phyloP scores from a whole-genome alignment of 1,140 invertebrate genomes.

The Lithobius niger region DNA sequence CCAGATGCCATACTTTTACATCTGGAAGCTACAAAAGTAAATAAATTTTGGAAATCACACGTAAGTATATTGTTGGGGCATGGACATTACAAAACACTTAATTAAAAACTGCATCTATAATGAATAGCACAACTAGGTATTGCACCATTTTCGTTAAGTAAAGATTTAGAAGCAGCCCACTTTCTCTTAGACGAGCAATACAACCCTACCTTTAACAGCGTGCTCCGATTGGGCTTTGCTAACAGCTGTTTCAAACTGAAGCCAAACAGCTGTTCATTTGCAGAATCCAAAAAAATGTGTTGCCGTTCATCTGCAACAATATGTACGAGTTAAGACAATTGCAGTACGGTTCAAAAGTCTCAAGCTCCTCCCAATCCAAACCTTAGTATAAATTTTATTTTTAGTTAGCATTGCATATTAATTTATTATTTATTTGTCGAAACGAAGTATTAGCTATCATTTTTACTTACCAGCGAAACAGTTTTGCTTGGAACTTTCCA shows the following conservation, averaged over 20 bases:
- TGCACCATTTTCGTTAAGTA: background rate
- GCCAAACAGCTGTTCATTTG: constrained; percentile 61
- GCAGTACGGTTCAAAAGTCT: too few species aligned
- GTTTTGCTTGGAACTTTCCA: constrained; percentile 55
- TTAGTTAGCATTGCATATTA: too few species aligned
- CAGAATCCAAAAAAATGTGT: constrained; percentile 52
- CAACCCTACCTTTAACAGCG: constrained; percentile 35
- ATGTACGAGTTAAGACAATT: constrained; percentile 8
- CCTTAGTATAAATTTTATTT: too few species aligned
- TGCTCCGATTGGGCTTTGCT: constrained; percentile 39
- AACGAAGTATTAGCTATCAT: too few species aligned
- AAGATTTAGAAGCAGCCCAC: too few species aligned
- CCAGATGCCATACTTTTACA: too few species aligned
- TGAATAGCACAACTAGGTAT: background rate
- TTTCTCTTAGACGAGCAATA: too few species aligned
- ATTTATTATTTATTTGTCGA: background rate
- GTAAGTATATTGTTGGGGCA: too few species aligned
- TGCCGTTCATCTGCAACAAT: constrained; percentile 43
- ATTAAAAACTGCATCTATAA: too few species aligned
- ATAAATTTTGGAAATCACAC: too few species aligned
- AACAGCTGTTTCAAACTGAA: constrained; percentile 63
- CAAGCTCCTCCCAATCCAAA: too few species aligned
- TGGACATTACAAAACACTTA: background rate
- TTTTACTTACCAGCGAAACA: constrained; percentile 50
- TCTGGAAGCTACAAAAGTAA: too few species aligned